Percentiles rank a stretch among this genome's conserved stretches.
Evolutionary conservation across 2,113 vertebrate genomes (phyloP).

Genomic region (Brachionichthys hirsutus): DNA sequence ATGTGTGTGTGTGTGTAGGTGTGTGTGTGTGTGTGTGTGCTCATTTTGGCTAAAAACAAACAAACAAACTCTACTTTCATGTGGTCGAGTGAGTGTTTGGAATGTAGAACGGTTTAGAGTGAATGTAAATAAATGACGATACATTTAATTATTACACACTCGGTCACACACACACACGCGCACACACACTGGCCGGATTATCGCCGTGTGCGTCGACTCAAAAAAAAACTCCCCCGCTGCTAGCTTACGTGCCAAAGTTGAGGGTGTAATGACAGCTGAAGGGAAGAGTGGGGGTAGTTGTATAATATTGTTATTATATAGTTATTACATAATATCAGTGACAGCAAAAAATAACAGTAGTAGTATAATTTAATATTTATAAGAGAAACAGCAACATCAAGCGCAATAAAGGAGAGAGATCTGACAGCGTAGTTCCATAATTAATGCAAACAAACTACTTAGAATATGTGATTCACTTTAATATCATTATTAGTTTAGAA

Average conservation of each 20-base stretch:
- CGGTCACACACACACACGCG: constrained; percentile 18
- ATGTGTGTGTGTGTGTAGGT: not conserved
- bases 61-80: not conserved
- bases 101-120: constrained; percentile 28
- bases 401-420: not conserved
- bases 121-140: constrained; percentile 49
- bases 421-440: no score
- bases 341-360: constrained; percentile 34
- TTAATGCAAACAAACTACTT: no score
- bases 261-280: constrained; percentile 44
- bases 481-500: no score
- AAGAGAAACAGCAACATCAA: constrained; percentile 17
- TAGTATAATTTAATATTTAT: constrained; percentile 20
- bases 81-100: constrained; percentile 23
- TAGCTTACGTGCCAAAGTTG: constrained; percentile 23
- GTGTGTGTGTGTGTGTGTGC: not conserved
- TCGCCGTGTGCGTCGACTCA: constrained; percentile 25
- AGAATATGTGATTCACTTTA: no score
- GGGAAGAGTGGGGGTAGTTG: constrained; percentile 29
- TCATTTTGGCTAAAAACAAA: constrained; percentile 9
- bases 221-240: constrained; percentile 32
- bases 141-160: constrained; percentile 47
- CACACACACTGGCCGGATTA: constrained; percentile 19
- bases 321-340: constrained; percentile 45
- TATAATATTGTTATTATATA: no score